Conservation (phyloP, 2,113 vertebrate genomes). For the Mus musculus region GRCm39 chr2:45528001-45528500, state of each 20-base stretch:
- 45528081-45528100: background rate
- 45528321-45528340: background rate
- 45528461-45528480: background rate
- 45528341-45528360: background rate
- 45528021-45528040: conserved; percentile 57
- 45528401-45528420: background rate
- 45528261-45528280: background rate
- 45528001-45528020: conserved; percentile 52
- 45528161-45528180: background rate
- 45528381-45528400: background rate
- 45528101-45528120: background rate
- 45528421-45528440: background rate
- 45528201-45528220: background rate
- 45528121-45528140: background rate
- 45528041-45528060: conserved; percentile 43
- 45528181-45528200: background rate
- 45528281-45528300: too few relatives aligned
- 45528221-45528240: background rate
- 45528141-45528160: background rate
- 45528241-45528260: background rate
- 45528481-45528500: background rate
- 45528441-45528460: background rate
- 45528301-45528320: background rate
- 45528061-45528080: background rate
- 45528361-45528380: background rate